A percentile compares a stretch with the other conserved stretches of the same genome.
phyloP scores from a whole-genome alignment of 2,113 vertebrate species.

The Eudorcas thomsonii region DNA sequence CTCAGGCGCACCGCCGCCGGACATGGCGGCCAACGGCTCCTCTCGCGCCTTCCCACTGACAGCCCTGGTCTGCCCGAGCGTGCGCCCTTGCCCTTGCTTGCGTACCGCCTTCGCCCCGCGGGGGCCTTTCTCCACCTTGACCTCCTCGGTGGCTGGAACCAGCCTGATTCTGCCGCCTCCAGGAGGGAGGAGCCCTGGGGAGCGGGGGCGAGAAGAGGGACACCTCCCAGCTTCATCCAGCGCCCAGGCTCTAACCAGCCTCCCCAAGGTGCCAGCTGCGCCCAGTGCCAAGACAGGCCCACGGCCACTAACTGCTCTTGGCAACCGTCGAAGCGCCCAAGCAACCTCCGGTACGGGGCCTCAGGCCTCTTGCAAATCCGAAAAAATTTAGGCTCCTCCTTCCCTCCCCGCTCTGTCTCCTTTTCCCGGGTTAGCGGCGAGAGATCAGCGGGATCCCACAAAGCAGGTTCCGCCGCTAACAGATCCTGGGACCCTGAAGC shows the following conservation, averaged over 20 bases:
- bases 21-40: background rate
- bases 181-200: rapidly evolving
- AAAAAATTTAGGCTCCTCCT: background rate
- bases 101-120: background rate
- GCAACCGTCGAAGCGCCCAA: background rate
- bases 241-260: background rate
- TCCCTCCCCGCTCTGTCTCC: background rate
- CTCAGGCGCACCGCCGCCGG: too few relatives aligned
- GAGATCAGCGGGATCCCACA: background rate
- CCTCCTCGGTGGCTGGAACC: background rate
- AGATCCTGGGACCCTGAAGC: background rate
- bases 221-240: rapidly evolving
- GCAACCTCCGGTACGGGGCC: too few relatives aligned
- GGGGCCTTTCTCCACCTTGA: background rate
- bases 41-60: background rate
- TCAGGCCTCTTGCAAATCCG: background rate
- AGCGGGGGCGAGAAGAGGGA: too few relatives aligned
- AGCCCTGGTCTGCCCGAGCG: background rate
- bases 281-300: background rate
- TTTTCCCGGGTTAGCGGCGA: rapidly evolving
- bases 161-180: background rate
- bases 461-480: background rate
- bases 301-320: background rate
- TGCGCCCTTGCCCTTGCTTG: background rate
- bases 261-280: background rate